Conservation (phyloP, 2,113 vertebrate genomes). For the Mugil cephalus region DNA sequence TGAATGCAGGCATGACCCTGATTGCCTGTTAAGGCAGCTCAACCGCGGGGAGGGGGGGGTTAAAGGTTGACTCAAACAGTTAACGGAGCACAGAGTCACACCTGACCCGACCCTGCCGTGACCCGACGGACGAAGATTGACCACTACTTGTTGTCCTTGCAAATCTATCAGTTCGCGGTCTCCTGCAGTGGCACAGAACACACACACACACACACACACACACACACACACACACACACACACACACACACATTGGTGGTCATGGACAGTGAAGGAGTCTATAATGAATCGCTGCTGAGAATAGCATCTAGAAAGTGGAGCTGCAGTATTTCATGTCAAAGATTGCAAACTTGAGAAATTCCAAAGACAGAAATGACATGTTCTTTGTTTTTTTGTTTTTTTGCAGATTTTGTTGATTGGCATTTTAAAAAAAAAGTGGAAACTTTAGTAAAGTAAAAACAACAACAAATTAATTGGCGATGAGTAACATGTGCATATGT, state of each 20-base stretch:
- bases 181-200: slow-evolving; percentile 16
- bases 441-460: slow-evolving; percentile 10
- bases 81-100: slow-evolving; percentile 63
- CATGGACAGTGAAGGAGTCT: background rate
- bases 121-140: slow-evolving; percentile 52
- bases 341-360: background rate
- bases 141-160: slow-evolving; percentile 20
- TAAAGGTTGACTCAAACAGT: slow-evolving; percentile 71
- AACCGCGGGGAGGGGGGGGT: slow-evolving; percentile 58
- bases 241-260: background rate
- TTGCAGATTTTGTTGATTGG: background rate
- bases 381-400: no score
- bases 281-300: slow-evolving; percentile 2
- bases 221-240: background rate
- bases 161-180: slow-evolving; percentile 67
- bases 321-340: slow-evolving; percentile 5
- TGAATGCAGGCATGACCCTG: slow-evolving; percentile 76
- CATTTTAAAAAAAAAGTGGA: background rate
- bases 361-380: background rate
- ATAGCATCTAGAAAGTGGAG: background rate
- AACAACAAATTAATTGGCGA: slow-evolving; percentile 30
- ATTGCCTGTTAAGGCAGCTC: slow-evolving; percentile 35
- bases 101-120: slow-evolving; percentile 65
- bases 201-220: background rate
- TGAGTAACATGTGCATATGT: slow-evolving; percentile 55